Base-by-base conservation (phyloP, 23 tunicate genomes). In the Styela clava region DNA sequence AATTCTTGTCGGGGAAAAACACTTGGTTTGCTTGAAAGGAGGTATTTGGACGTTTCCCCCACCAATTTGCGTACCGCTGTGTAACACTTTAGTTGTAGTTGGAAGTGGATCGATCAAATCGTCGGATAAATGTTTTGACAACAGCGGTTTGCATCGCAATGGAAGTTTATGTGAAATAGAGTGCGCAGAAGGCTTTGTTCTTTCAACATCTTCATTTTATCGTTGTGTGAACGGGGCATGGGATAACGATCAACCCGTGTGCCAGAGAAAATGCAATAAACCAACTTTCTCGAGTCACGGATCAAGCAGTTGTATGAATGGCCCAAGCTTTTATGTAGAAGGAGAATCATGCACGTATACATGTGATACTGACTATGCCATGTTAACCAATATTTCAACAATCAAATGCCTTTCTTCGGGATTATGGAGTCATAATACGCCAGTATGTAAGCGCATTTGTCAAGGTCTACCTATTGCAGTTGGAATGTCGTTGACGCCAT, bases 11-110 rank as follows among this genome's bases (percentile, higher is more conserved):
- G 88, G 88, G 1, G 88, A 84, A 65, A 36, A 35, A 2, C 61
- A 76, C 27, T 33, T 69, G 16, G 82, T 79, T 34, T 84, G 88
- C 37, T 19, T 67, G 1, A 68, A 24, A 34, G 74, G 61, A 0
- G 88, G 83, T 24, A 24, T 52, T 16, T 84, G 88, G 88, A 84
- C 74, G 19, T n/a, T 21, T 37, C 25, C 68, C 3, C 68, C 28
- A 51, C 88, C 88, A 9, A 68, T 34, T 2, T 84, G 88, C 33
- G 33, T 61, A 29, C 62, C 52, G 29, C 29, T 22, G 12, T 84
- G 88, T 37, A 63, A 67, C 2, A 74, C 74, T 5, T n/a, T 84
- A 2, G 64, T 34, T 31, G 33, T 83, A 0, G 62, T 35, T 2
- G 37, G 62, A 68, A 22, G 36, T 67, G 74, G 76, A 31, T 44